Base-by-base conservation (phyloP, 2,113 vertebrate genomes). In the Cynoglossus semilaevis region DNA sequence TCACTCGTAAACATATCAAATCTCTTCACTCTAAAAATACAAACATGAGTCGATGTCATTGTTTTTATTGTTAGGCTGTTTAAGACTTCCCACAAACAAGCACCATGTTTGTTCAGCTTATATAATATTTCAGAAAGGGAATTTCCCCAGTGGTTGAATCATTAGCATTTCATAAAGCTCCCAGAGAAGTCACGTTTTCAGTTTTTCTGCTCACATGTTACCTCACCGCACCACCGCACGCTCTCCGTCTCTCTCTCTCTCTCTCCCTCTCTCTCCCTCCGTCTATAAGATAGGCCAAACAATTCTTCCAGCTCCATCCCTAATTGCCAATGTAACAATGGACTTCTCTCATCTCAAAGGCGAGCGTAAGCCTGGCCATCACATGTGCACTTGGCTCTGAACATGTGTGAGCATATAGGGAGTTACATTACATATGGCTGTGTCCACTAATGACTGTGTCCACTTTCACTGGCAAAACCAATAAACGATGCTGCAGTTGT, bases 251-350 rank as follows among this genome's bases (percentile, higher is more conserved):
- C 36, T 15, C n/a, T 16, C 46, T 38, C 46, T 29, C 22, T 40
- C 37, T 40, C 37, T 40, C 37, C 9, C 9, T 46, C 35, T 51
- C 35, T 29, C 42, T 42, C 49, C 43, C 15, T 56, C 18, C 4
- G 2, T 19, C 17, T 53, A 15, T 3, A 18, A 42, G 55, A 58
- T 74, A 54, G 42, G 42, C 50, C 11, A 41, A 67, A 47, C 45
- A 22, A 54, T 75, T 44, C 52, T 48, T 41, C 67, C 47, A 14
- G 72, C 64, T 59, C 40, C 15, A 2, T 76, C 56, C 67, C 66
- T 81, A 81, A 83, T 76, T 76, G 73, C 69, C 66, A 38, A 56
- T 54, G 69, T 77, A 84, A 77, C 70, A 50, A 63, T 42, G 36
- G 56, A 11, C 16, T 34, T 11, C 50, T 70, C 76, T 74, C 51